Percentiles rank a stretch among this genome's conserved stretches.
Evolutionary conservation across 2,113 vertebrate genomes (phyloP).

Genomic region (Strigops habroptila): DNA sequence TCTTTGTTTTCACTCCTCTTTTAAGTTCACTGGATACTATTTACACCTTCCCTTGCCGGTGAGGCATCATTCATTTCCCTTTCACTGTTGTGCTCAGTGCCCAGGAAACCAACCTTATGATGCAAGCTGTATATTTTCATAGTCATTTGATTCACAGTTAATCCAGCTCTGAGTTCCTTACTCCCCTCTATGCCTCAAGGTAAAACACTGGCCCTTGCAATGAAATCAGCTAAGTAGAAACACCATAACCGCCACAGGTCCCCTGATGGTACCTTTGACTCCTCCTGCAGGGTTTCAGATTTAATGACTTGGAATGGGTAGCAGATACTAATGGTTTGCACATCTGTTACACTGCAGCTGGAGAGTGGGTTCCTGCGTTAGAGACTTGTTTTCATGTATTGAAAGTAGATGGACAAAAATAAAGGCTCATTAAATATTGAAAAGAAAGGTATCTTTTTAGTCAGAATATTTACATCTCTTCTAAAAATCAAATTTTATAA

Average conservation of each 20-base stretch:
- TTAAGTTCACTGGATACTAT: background rate
- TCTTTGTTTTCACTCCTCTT: background rate
- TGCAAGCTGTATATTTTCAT: background rate
- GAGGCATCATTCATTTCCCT: background rate
- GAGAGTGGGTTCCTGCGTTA: conserved; percentile 2
- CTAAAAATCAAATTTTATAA: background rate
- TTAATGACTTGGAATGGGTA: conserved; percentile 63
- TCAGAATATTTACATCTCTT: background rate
- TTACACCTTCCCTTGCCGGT: background rate
- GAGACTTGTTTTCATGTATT: background rate
- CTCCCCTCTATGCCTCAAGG: background rate
- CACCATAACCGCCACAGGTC: conserved; percentile 19
- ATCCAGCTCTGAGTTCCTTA: background rate
- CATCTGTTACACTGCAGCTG: conserved; percentile 60
- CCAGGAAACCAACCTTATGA: background rate
- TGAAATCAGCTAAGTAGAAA: conserved; percentile 37
- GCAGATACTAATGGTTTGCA: conserved; percentile 65
- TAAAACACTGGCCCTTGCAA: background rate
- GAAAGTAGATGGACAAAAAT: conserved; percentile 35
- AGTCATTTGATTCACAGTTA: background rate
- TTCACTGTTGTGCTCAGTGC: background rate
- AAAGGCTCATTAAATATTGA: conserved; percentile 56
- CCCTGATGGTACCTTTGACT: conserved; percentile 49
- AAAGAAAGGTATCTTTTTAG: background rate
- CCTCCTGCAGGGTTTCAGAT: conserved; percentile 39